A percentile compares a stretch with the other conserved stretches of the same genome.
These are phyloP conservation scores for Andrena bucephala DNA, from an alignment of 2,888 invertebrate species.

Conservation along the genomic window DNA sequence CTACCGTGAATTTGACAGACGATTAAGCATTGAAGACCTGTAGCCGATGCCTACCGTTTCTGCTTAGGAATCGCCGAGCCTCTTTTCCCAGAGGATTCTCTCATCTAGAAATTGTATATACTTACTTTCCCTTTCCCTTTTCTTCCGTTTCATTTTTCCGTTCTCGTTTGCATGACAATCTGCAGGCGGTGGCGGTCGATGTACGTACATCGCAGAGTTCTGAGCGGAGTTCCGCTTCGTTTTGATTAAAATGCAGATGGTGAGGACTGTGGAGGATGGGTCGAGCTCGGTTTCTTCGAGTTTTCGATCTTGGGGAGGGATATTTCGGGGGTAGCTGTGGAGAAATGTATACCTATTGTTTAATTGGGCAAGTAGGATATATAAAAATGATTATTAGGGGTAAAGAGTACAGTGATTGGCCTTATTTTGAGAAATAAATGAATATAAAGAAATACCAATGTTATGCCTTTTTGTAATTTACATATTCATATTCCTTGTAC, in stretches of 20 bases:
- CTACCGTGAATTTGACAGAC: conserved; percentile 61
- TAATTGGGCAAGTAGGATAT: too few species aligned
- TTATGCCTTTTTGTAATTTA: too few species aligned
- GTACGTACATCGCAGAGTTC: background rate
- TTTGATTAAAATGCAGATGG: conserved; percentile 11
- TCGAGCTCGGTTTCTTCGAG: too few species aligned
- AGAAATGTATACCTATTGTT: too few species aligned
- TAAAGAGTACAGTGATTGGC: too few species aligned
- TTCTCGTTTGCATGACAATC: conserved; percentile 50
- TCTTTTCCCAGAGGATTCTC: conserved; percentile 7
- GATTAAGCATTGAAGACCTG: conserved; percentile 59
- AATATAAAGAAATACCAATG: too few species aligned
- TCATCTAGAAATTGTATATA: conserved; percentile 30
- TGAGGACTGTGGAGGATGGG: background rate
- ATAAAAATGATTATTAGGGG: too few species aligned
- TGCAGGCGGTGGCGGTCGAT: background rate
- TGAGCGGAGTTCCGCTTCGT: background rate
- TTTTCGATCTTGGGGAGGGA: too few species aligned
- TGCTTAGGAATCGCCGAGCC: conserved; percentile 33
- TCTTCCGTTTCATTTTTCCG: conserved; percentile 9
- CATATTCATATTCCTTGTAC: too few species aligned
- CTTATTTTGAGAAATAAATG: too few species aligned
- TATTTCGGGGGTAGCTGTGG: too few species aligned
- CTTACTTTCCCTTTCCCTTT: conserved; percentile 12
- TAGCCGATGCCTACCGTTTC: conserved; percentile 38